Base-by-base conservation (phyloP, 2,113 vertebrate genomes). In the Baryphthengus martii region DNA sequence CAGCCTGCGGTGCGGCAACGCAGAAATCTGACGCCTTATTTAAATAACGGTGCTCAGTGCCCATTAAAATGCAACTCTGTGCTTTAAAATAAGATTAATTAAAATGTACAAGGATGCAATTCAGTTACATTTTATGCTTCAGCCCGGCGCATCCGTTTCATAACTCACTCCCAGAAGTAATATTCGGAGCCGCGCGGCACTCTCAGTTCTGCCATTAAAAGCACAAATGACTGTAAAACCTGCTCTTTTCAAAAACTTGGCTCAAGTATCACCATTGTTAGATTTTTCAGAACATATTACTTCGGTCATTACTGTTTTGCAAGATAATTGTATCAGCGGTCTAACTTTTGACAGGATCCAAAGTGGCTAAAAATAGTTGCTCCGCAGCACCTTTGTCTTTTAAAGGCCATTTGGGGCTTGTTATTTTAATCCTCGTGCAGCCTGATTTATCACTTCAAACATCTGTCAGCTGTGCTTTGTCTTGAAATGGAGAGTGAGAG, bases 401-500 rank as follows among this genome's bases (percentile, higher is more conserved):
- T 94, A 96, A 93, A 97, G 96, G 94, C 86, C 96, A 88, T 97
- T 88, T 71, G 96, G 94, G 97, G 85, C 96, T 97, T 98, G 96
- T 96, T 98, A 97, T 97, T 97, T 97, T 97, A 98, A 97, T 98
- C 95, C 96, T 96, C 83, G 53, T 91, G 83, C 85, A 97, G 92
- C 83, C 95, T 97, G 95, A 98, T 98, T 97, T 97, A 98, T 98
- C 97, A 97, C 96, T 96, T 96, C 95, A 95, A 98, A 97, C 97
- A 97, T 98, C 97, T 98, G 97, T 98, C 97, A 98, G 97, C 97
- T 97, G 96, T 75, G 90, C 96, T 97, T 97, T 98, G 97, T 98
- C 96, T 97, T 96, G 91, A 96, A 98, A 98, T 97, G 89, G 97
- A 97, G 98, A 96, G 96, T 88, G 82, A 96, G 97, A 90, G 93